Evolutionary conservation across 2,888 invertebrate species (phyloP).

Genomic region (Phorcus lineatus): DNA sequence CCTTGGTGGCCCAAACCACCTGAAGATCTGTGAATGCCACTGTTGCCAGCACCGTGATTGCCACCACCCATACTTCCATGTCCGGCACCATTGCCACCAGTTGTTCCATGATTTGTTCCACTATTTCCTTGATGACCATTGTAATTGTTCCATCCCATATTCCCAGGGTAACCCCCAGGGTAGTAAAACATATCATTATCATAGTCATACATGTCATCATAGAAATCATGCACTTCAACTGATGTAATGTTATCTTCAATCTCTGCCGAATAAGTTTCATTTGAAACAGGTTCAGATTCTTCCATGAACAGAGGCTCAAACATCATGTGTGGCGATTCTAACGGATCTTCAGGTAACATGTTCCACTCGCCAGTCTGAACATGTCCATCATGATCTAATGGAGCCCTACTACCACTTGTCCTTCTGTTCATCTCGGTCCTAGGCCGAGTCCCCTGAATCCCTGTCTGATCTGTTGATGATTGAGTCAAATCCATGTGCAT

Average conservation of each 20-base stretch:
- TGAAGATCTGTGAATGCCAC: too few relatives aligned
- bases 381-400: too few relatives aligned
- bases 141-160: too few relatives aligned
- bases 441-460: background rate
- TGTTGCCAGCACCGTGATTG: background rate
- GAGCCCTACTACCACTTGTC: too few relatives aligned
- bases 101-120: background rate
- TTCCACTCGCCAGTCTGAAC: background rate
- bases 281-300: background rate
- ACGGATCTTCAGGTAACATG: background rate
- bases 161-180: background rate
- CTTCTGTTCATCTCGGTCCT: background rate
- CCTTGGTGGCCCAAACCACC: too few relatives aligned
- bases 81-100: too few relatives aligned
- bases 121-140: background rate
- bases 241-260: background rate
- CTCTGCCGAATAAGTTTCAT: background rate
- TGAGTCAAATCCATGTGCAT: background rate
- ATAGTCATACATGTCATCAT: background rate
- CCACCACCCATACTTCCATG: too few relatives aligned
- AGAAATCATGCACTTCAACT: background rate
- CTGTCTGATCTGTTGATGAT: background rate
- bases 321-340: background rate
- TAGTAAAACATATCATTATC: background rate
- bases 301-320: slow-evolving; percentile 6